These are phyloP conservation scores for Heliconius melpomene DNA, from an alignment of 1,140 invertebrate species.

Conservation along the genomic window DNA sequence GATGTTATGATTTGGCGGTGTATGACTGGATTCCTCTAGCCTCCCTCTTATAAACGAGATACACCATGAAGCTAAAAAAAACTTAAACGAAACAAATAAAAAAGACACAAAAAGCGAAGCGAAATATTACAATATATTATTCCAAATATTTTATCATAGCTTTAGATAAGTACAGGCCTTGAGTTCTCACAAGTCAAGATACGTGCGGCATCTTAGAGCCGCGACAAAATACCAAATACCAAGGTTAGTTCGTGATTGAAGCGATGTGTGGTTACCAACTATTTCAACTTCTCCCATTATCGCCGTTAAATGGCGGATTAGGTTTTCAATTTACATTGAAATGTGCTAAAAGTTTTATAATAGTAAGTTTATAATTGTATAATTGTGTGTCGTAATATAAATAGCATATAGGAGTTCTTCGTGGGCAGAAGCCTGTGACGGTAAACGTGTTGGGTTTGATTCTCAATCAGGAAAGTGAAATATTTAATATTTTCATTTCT, in stretches of 20 bases:
- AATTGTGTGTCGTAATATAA: background rate
- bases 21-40: too few species aligned
- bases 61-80: too few species aligned
- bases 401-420: background rate
- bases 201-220: conserved; percentile 6
- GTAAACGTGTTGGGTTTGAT: too few species aligned
- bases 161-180: background rate
- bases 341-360: background rate
- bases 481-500: too few species aligned
- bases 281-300: conserved; percentile 14
- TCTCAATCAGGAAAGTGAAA: too few species aligned
- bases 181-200: background rate
- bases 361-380: background rate
- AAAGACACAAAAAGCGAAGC: too few species aligned
- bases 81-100: too few species aligned
- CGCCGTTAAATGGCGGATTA: background rate
- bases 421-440: background rate
- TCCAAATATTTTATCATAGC: background rate
- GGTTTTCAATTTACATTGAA: conserved; percentile 1
- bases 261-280: background rate
- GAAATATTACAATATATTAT: background rate
- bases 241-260: background rate
- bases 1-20: too few species aligned
- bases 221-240: conserved; percentile 1
- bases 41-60: too few species aligned